Percentiles rank a stretch among this genome's conserved stretches.
Conservation (phyloP, 2,888 invertebrate genomes). For the Caenorhabditis becei region DNA sequence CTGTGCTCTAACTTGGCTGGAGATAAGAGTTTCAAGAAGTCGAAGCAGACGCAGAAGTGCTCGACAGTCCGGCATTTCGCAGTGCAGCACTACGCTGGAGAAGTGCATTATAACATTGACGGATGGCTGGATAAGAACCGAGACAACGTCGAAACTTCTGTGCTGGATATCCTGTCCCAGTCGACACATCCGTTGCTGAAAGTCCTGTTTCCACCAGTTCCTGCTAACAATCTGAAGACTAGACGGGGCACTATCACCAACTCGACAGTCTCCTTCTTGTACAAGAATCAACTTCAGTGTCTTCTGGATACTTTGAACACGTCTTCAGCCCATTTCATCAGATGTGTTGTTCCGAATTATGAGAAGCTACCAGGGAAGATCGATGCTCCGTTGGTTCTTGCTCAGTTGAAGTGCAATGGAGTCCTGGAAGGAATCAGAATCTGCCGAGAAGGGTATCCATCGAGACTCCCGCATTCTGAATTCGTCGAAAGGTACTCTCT, state of each 20-base stretch:
- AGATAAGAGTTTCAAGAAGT: conserved; percentile 70
- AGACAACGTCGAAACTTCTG: conserved; percentile 73
- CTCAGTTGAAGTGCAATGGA: conserved; percentile 89
- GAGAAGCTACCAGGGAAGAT: conserved; percentile 75
- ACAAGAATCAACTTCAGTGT: conserved; percentile 76
- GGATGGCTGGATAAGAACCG: conserved; percentile 83
- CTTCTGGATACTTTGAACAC: conserved; percentile 79
- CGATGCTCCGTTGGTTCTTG: conserved; percentile 75
- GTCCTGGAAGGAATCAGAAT: conserved; percentile 99
- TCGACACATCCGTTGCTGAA: conserved; percentile 74
- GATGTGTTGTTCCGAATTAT: conserved; percentile 82
- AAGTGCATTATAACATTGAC: conserved; percentile 83
- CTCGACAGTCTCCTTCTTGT: conserved; percentile 68
- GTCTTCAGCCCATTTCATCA: conserved; percentile 80
- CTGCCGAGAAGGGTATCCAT: conserved; percentile 99
- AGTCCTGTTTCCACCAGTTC: conserved; percentile 70
- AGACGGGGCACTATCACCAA: conserved; percentile 68
- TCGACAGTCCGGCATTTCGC: conserved; percentile 73
- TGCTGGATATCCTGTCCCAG: conserved; percentile 80
- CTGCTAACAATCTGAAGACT: conserved; percentile 43
- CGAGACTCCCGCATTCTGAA: conserved; percentile 99
- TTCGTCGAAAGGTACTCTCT: conserved; percentile 94
- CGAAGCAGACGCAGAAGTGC: conserved; percentile 79
- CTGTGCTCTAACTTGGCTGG: conserved; percentile 66
- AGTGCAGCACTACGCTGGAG: conserved; percentile 83